A percentile compares a stretch with the other conserved stretches of the same genome.
Evolutionary conservation across 2,113 vertebrate genomes (phyloP).

Genomic region (Halichoerus grypus): DNA sequence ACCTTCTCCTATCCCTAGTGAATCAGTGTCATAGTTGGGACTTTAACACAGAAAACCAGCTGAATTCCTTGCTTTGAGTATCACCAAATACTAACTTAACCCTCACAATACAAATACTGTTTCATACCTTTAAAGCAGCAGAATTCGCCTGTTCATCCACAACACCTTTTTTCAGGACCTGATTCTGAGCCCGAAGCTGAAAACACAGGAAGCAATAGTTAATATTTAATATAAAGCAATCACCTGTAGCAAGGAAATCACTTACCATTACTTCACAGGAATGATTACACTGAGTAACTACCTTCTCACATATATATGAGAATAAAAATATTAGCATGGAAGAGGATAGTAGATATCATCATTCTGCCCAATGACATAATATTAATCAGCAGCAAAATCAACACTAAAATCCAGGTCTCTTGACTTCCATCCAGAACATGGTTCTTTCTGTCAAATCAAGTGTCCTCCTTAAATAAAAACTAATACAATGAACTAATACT

Average conservation of each 20-base stretch:
- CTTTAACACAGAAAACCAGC: conserved; percentile 48
- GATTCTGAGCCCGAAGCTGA: conserved; percentile 98
- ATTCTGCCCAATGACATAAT: not conserved
- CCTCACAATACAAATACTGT: not conserved
- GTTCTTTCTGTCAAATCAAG: conserved; percentile 31
- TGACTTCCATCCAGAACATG: not conserved
- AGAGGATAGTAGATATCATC: not conserved
- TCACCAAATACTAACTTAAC: not conserved
- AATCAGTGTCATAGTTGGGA: conserved; percentile 49
- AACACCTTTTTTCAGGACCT: conserved; percentile 98
- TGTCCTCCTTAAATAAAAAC: conserved; percentile 11
- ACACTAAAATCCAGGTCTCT: not conserved
- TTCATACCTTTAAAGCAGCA: conserved; percentile 93
- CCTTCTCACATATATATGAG: not conserved
- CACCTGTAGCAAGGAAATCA: conserved; percentile 25
- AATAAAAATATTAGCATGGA: not conserved
- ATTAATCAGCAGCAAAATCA: not conserved
- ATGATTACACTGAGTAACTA: conserved; percentile 12
- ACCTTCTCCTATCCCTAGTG: not conserved
- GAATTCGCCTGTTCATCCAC: conserved; percentile 97
- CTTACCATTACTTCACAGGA: conserved; percentile 2
- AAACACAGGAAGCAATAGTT: conserved; percentile 76
- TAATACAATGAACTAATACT: not conserved
- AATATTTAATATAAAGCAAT: conserved; percentile 55
- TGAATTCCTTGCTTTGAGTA: not conserved